Evolutionary conservation across 2,888 invertebrate genomes (phyloP).

Genomic region (Ornithoptera priamus): DNA sequence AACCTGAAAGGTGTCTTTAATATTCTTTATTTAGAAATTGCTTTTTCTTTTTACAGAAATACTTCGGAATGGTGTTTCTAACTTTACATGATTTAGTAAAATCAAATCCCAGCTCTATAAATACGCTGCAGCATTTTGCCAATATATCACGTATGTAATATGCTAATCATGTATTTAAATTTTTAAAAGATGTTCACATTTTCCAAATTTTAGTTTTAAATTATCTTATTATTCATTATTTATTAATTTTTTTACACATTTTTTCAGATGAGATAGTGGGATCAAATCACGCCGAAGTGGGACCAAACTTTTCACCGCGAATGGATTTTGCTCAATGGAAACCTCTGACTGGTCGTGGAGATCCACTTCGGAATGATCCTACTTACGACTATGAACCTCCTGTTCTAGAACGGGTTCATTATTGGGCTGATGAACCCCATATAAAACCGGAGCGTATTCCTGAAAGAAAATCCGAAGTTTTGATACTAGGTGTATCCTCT

Average conservation of each 20-base stretch:
- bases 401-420: constrained; percentile 87
- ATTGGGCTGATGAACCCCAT: constrained; percentile 86
- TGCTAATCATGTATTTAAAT: not conserved
- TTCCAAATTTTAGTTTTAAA: not conserved
- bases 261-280: constrained; percentile 57
- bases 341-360: constrained; percentile 87
- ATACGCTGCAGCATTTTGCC: constrained; percentile 38
- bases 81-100: constrained; percentile 29
- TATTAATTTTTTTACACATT: not conserved
- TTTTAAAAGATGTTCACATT: not conserved
- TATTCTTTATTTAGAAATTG: not conserved
- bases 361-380: constrained; percentile 90
- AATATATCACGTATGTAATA: constrained; percentile 39
- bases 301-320: constrained; percentile 83
- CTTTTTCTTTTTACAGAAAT: constrained; percentile 21
- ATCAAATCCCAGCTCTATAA: constrained; percentile 31
- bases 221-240: not conserved
- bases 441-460: constrained; percentile 75
- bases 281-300: constrained; percentile 46
- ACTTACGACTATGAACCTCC: constrained; percentile 93
- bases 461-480: constrained; percentile 84
- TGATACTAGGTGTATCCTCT: constrained; percentile 84
- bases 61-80: constrained; percentile 8
- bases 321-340: constrained; percentile 93
- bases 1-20: not conserved